Evolutionary conservation across 2,113 vertebrate species (phyloP), one percentile per base, ranked within the genome.

Genomic region (Corythaeola cristata): DNA sequence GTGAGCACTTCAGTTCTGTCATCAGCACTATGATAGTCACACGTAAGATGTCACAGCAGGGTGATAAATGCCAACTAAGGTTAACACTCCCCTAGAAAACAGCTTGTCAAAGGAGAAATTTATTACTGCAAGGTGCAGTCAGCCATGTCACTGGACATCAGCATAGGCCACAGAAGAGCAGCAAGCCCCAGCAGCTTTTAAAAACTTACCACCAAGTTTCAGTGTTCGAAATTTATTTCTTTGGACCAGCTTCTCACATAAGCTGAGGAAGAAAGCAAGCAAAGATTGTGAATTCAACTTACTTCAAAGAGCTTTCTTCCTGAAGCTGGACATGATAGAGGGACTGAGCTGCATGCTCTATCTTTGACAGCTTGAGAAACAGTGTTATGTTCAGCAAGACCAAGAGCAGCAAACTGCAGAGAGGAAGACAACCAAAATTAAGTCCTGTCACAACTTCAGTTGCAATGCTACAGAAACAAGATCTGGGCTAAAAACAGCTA

Each of bases 301-400:
- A 98, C 98, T 97, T 97, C 68, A 96, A 66, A 81, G 98, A 97
- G 77, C 93, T 97, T 86, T 98, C 97, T 91, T 98, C 97, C 80
- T 98, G 98, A 94, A 98, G 95, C 81, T 98, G 99, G 97, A 99
- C 98, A 50, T 97, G 98, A 83, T 98, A 98, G 93, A 98, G 97
- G 24, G 97, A 97, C 64, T 99, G 99, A 79, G 99, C 99, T 14
- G 99, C 98, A 41, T 99, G 98, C 94, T 99, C 99, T 97, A 99
- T 99, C 79, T 98, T 99, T 95, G 98, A 99, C 88, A 99, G 93
- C 96, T 99, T 99, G 67, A 99, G 97, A 95, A 99, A 99, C 90
- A 99, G 97, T 19, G 98, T 99, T 96, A 99, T 92, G 76, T 99
- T 99, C 97, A 99, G 96, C 92, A 99, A n/a, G 18, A 98, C 98